These are phyloP conservation scores for Cinclus mexicanus DNA, from an alignment of 2,113 vertebrate genomes.

Conservation along the genomic window DNA sequence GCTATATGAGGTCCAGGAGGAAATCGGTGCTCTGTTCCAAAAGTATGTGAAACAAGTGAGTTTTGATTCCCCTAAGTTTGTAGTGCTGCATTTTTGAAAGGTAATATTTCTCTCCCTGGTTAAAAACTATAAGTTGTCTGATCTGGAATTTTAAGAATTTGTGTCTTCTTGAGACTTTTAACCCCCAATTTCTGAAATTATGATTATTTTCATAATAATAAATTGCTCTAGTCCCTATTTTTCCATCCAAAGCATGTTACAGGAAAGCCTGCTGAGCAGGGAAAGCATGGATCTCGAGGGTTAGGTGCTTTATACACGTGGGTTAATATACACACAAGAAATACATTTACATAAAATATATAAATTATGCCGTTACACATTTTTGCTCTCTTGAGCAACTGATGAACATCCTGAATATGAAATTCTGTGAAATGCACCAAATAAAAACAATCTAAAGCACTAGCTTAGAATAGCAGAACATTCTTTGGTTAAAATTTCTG, in stretches of 20 bases:
- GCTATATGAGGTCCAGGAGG: not conserved
- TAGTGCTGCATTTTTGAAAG: not conserved
- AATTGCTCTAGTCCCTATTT: not conserved
- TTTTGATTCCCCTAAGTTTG: not conserved
- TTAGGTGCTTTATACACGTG: fast-evolving
- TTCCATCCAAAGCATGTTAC: not conserved
- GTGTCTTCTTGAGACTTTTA: not conserved
- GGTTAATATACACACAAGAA: not conserved
- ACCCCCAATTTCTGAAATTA: not conserved
- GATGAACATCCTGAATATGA: not conserved
- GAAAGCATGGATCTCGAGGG: not conserved
- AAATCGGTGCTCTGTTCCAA: not conserved
- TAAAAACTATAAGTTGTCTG: not conserved
- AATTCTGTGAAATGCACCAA: not conserved
- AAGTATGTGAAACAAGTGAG: not conserved
- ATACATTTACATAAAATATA: not conserved
- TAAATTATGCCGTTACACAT: not conserved
- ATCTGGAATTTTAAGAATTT: not conserved
- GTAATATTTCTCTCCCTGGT: not conserved
- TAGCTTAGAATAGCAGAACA: not conserved
- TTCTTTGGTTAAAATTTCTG: not conserved
- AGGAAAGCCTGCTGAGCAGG: not conserved
- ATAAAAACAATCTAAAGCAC: not conserved
- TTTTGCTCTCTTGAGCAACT: not conserved
- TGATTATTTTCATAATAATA: not conserved